phyloP scores from a whole-genome alignment of 2,888 invertebrate genomes.

The Epirrhoe tristata region DNA sequence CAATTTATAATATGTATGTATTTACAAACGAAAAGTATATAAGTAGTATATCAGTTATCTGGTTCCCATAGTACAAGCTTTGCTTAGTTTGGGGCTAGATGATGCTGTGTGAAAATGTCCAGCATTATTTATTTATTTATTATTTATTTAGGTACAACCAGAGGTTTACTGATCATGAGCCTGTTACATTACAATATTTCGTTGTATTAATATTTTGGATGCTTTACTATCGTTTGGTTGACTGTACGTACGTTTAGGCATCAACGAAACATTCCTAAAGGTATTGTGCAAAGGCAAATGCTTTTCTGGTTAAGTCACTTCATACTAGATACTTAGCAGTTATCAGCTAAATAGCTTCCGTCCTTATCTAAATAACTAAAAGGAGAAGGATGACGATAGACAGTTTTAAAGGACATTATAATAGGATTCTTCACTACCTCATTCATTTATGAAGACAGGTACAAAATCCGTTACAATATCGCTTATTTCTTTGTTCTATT shows the following conservation, averaged over 20 bases:
- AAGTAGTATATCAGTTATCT: too few relatives aligned
- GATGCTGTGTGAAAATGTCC: too few relatives aligned
- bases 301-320: slow-evolving; percentile 46
- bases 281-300: slow-evolving; percentile 47
- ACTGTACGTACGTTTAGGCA: slow-evolving; percentile 7
- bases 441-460: slow-evolving; percentile 50
- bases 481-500: neutral
- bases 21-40: too few relatives aligned
- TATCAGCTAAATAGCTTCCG: neutral
- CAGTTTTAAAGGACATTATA: neutral
- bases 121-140: too few relatives aligned
- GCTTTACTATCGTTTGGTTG: too few relatives aligned
- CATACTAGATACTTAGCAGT: neutral
- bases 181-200: too few relatives aligned
- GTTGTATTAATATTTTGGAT: too few relatives aligned
- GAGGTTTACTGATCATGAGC: too few relatives aligned
- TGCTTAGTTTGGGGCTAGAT: too few relatives aligned
- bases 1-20: too few relatives aligned
- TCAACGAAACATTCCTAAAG: slow-evolving; percentile 2
- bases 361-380: neutral
- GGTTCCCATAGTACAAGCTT: too few relatives aligned
- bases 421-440: neutral
- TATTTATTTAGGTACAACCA: too few relatives aligned
- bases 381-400: neutral
- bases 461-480: slow-evolving; percentile 31